Conservation (phyloP, 2,113 vertebrate species). For the Macrotis lagotis region DNA sequence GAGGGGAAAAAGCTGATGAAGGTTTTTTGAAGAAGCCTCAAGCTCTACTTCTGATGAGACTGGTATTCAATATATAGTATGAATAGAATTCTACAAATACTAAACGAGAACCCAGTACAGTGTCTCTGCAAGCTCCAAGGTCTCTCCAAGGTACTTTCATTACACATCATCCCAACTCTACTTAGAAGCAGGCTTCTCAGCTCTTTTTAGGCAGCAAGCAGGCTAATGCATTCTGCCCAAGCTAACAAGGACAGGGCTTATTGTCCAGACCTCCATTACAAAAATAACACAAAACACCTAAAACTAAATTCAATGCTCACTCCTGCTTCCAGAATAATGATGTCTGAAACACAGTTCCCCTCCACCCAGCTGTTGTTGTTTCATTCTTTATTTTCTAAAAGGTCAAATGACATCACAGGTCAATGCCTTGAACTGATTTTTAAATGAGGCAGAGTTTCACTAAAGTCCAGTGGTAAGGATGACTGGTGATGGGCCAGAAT, state of each 20-base stretch:
- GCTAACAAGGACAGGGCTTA: not conserved
- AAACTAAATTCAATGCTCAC: not conserved
- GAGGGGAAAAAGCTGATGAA: not conserved
- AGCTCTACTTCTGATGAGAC: not conserved
- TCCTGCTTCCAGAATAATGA: not conserved
- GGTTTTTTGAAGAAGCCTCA: not conserved
- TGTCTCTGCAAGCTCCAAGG: not conserved
- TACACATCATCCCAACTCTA: not conserved
- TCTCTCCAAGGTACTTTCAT: not conserved
- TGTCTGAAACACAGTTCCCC: not conserved
- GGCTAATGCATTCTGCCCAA: not conserved
- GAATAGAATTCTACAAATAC: too few species aligned
- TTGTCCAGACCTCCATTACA: too few species aligned
- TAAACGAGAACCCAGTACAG: not conserved
- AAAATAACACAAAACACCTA: too few species aligned
- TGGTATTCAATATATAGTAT: too few species aligned
- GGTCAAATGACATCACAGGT: too few species aligned
- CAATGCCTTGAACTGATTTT: too few species aligned
- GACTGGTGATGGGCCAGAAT: too few species aligned
- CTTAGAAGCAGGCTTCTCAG: not conserved
- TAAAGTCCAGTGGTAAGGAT: too few species aligned
- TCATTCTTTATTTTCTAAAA: too few species aligned
- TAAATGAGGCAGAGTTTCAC: too few species aligned
- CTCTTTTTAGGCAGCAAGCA: not conserved
- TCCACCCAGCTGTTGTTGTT: too few species aligned